phyloP scores from a whole-genome alignment of 2,797 vertebrate species.

The Alauda arvensis region DNA sequence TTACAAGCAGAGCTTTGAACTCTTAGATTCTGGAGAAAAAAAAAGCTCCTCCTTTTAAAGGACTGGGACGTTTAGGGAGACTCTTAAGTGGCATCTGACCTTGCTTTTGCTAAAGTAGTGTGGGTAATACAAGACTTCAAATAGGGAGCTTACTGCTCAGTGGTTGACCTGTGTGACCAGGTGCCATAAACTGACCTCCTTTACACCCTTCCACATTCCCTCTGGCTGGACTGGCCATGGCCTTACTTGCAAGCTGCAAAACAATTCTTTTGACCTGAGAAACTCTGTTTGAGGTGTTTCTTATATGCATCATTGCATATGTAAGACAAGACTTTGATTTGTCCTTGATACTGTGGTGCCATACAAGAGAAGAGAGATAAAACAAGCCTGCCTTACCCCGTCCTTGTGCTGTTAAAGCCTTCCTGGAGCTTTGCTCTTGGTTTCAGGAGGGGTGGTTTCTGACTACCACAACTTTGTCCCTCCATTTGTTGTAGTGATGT shows the following conservation, averaged over 20 bases:
- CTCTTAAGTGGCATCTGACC: neutral
- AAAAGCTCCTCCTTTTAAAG: neutral
- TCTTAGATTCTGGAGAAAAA: neutral
- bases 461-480: rapidly evolving
- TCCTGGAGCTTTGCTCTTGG: neutral
- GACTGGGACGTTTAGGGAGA: neutral
- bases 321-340: neutral
- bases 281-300: neutral
- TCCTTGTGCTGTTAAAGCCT: neutral
- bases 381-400: neutral
- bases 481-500: neutral
- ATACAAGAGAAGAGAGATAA: neutral
- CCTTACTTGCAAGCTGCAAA: neutral
- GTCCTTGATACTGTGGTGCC: neutral
- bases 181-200: neutral
- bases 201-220: neutral
- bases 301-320: rapidly evolving
- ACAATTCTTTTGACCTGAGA: neutral
- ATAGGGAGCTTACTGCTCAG: neutral
- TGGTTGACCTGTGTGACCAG: neutral
- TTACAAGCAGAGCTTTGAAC: neutral
- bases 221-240: neutral
- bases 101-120: neutral
- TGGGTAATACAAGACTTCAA: neutral
- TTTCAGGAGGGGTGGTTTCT: neutral